A percentile compares a stretch with the other conserved stretches of the same genome.
These are phyloP conservation scores for Montipora capitata DNA, from an alignment of 92 coral and sea anemone genomes.

Conservation along the genomic window DNA sequence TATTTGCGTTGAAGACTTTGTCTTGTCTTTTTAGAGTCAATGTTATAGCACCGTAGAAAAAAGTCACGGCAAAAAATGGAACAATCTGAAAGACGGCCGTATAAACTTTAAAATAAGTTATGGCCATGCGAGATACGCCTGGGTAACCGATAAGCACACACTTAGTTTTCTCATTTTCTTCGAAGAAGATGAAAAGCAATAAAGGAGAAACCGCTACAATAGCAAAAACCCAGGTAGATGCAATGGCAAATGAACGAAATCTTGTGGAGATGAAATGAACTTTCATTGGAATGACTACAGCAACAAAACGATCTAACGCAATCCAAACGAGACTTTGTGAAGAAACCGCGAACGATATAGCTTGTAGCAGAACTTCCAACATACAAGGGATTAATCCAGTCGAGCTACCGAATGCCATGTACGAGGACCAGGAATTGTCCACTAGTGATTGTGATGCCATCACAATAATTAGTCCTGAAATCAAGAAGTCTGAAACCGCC, in stretches of 20 bases:
- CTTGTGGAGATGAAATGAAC: background rate
- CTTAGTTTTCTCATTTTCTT: background rate
- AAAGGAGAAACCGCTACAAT: background rate
- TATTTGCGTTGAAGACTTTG: background rate
- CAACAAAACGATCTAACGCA: conserved; percentile 20
- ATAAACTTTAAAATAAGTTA: background rate
- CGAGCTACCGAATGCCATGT: background rate
- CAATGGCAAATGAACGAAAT: conserved; percentile 1
- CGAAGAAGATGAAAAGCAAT: background rate
- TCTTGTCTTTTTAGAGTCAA: background rate
- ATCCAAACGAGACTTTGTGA: conserved; percentile 8
- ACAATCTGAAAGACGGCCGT: background rate
- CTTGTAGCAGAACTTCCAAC: background rate
- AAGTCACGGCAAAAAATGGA: background rate
- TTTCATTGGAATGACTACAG: conserved; percentile 18
- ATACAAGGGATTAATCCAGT: background rate
- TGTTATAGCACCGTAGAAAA: background rate
- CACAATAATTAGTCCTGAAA: background rate
- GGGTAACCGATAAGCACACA: background rate
- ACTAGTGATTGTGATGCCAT: background rate
- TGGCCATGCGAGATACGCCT: background rate
- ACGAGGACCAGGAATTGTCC: background rate
- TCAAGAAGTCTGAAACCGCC: background rate
- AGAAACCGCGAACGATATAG: background rate
- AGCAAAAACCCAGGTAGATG: conserved; percentile 6